A percentile compares a stretch with the other conserved stretches of the same genome.
These are phyloP conservation scores for Zelleria hepariella DNA, from an alignment of 2,888 invertebrate species.

Conservation along the genomic window DNA sequence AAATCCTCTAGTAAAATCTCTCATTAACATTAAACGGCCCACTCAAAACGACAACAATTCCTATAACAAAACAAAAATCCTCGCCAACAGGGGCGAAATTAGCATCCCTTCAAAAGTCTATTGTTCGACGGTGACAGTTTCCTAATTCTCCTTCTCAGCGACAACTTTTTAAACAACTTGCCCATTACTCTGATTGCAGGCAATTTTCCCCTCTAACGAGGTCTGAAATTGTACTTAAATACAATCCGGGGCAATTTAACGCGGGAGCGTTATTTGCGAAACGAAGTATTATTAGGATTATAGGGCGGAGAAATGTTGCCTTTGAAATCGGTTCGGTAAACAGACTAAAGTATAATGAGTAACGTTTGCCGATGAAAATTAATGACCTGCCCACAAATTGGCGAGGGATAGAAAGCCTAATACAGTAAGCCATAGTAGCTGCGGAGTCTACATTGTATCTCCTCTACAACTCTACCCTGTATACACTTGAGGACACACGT, in stretches of 20 bases:
- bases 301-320: slow-evolving; percentile 1
- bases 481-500: too few relatives aligned
- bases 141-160: slow-evolving; percentile 6
- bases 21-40: neutral
- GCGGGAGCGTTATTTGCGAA: slow-evolving; percentile 1
- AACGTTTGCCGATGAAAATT: slow-evolving; percentile 3
- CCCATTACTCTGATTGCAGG: slow-evolving; percentile 33
- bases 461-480: too few relatives aligned
- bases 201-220: slow-evolving; percentile 32
- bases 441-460: too few relatives aligned
- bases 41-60: neutral
- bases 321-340: slow-evolving; percentile 3
- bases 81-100: neutral
- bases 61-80: neutral
- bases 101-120: neutral
- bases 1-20: too few relatives aligned
- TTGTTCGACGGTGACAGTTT: neutral
- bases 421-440: neutral
- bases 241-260: slow-evolving; percentile 23
- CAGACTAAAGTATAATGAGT: neutral
- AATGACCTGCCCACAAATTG: neutral
- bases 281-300: slow-evolving; percentile 3
- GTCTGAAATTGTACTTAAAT: slow-evolving; percentile 26
- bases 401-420: neutral
- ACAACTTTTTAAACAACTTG: slow-evolving; percentile 27